These are phyloP conservation scores for Rostratula benghalensis DNA, from an alignment of 2,113 vertebrate genomes.

Conservation along the genomic window DNA sequence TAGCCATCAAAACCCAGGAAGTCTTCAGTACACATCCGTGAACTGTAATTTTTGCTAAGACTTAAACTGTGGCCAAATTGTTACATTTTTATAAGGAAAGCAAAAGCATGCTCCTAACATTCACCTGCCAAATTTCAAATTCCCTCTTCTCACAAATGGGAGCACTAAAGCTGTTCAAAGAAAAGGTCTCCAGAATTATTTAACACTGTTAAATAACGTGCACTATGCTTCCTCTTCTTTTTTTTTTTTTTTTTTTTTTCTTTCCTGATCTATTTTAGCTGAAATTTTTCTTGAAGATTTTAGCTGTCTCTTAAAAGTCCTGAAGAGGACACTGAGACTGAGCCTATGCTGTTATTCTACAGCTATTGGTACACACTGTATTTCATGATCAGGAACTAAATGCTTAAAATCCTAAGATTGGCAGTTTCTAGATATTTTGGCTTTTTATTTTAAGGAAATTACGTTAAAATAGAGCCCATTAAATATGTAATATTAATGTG, in stretches of 20 bases:
- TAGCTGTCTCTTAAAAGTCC: background rate
- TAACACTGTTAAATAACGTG: background rate
- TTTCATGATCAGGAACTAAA: background rate
- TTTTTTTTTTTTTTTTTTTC: fast-evolving
- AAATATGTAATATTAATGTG: background rate
- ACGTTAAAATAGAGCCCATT: background rate
- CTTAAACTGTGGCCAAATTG: background rate
- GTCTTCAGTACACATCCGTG: slow-evolving; percentile 14
- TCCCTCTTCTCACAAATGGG: background rate
- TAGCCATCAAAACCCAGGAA: background rate
- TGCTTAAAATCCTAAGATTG: background rate
- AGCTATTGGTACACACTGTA: background rate
- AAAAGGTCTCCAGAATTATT: slow-evolving; percentile 23
- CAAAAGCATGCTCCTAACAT: background rate
- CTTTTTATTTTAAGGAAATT: background rate
- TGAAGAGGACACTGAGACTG: background rate
- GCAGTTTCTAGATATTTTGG: background rate
- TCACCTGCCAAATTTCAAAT: slow-evolving; percentile 21
- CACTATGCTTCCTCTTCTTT: fast-evolving
- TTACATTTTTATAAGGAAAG: slow-evolving; percentile 6
- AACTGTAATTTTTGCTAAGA: background rate
- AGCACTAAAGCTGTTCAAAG: slow-evolving; percentile 26
- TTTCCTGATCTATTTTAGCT: fast-evolving
- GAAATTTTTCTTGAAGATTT: background rate
- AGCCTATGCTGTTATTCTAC: background rate